Evolutionary conservation across 2,113 vertebrate species (phyloP), one percentile per base, ranked within the genome.

Genomic region (Equus quagga): DNA sequence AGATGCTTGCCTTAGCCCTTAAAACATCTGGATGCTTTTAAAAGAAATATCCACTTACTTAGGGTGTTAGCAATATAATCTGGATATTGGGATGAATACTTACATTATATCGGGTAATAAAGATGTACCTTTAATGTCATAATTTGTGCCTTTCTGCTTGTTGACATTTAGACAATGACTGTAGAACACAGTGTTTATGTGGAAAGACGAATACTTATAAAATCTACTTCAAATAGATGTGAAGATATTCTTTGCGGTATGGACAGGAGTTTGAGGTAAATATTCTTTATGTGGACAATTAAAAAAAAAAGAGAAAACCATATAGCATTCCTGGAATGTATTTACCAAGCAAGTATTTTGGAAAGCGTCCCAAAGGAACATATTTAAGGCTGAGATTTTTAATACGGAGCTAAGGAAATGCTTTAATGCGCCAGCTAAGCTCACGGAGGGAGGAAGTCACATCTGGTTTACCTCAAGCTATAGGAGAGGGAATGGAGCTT

Each of bases 221-320:
- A 96, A 93, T 94, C 91, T 76, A 23, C 98, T 96, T 98, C 89
- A 89, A 92, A 90, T 92, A 98, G 98, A 97, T 88, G 49, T 44
- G n/a, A 94, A 93, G 96, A 67, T 64, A 41, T 51, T 97, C 96
- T 97, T 80, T 97, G 97, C 97, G 94, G 95, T 79, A 67, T 62
- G 67, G 97, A 97, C 44, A 86, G 85, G 86, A 64, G 58, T 97
- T 97, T 98, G 96, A 98, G 97, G 96, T 97, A 96, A 98, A 96
- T 96, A 96, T 91, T 98, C 98, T 91, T 95, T 88, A 79, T n/a
- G 49, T 96, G 94, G 87, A 26, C 46, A 83, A 60, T 78, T 70
- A 92, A 33, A 97, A 98, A 87, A 75, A 7, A 85, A 62, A 26
- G 46, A 96, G 65, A 80, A 96, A 94, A 11, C 93, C 69, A 89